phyloP scores from a whole-genome alignment of 2,113 vertebrate genomes.

The Hiodon tergisus region DNA sequence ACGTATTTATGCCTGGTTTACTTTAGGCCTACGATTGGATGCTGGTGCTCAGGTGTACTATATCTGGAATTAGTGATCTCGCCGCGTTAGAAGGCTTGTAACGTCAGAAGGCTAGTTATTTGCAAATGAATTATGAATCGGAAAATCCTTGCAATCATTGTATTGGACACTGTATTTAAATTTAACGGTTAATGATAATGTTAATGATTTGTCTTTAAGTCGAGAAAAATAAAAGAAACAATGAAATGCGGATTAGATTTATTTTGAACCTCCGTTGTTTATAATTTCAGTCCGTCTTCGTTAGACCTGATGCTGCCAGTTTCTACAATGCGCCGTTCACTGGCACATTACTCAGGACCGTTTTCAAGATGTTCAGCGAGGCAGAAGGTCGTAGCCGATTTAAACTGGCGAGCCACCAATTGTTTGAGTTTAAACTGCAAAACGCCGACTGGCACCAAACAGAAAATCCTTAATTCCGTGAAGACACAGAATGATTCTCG shows the following conservation, averaged over 20 bases:
- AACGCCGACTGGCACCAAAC: background rate
- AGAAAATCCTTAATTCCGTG: background rate
- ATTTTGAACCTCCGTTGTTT: background rate
- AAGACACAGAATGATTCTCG: no score
- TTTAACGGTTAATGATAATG: background rate
- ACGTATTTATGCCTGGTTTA: background rate
- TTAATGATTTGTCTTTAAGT: background rate
- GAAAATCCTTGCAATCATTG: background rate
- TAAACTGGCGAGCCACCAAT: constrained; percentile 18
- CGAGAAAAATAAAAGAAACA: constrained; percentile 8
- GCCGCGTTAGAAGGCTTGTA: background rate
- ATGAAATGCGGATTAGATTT: constrained; percentile 10
- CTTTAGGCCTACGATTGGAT: background rate
- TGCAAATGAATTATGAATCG: no score
- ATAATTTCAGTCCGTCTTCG: constrained; percentile 34
- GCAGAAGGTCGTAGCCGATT: constrained; percentile 47
- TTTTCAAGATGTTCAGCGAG: constrained; percentile 40
- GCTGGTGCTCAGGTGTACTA: background rate
- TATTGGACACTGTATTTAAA: constrained; percentile 2
- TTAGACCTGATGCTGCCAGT: constrained; percentile 13
- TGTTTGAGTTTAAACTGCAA: constrained; percentile 36
- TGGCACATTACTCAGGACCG: constrained; percentile 34
- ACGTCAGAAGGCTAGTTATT: no score
- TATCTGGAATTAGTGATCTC: no score
- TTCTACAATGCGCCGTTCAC: constrained; percentile 43